Percentiles rank a stretch among this genome's conserved stretches.
These are phyloP conservation scores for Dorcus hopei DNA, from an alignment of 2,888 invertebrate species.

Conservation along the genomic window DNA sequence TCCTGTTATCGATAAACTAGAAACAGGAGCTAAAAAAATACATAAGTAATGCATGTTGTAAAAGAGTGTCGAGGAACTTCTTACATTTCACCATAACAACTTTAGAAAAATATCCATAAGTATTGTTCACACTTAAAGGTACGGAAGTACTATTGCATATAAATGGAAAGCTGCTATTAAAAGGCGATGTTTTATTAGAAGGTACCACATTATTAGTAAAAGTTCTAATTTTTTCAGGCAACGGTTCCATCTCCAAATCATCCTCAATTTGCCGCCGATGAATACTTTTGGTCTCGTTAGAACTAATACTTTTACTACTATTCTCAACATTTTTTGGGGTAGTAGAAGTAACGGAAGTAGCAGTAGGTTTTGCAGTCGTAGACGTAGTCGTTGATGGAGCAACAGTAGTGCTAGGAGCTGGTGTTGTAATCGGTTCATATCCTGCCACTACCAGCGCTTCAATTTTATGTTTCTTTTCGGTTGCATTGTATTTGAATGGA, in stretches of 20 bases:
- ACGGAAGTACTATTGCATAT: conserved; percentile 62
- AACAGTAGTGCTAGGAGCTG: conserved; percentile 41
- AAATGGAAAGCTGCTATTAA: conserved; percentile 45
- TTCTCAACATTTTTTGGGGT: not conserved
- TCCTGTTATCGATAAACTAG: conserved; percentile 67
- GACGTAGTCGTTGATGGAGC: conserved; percentile 36
- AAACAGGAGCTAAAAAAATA: conserved; percentile 66
- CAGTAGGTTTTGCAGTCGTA: conserved; percentile 24
- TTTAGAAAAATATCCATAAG: conserved; percentile 70
- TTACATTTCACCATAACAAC: conserved; percentile 68
- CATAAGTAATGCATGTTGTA: not conserved
- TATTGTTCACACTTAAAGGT: conserved; percentile 62
- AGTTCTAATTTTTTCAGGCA: conserved; percentile 26
- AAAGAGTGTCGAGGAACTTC: conserved; percentile 29
- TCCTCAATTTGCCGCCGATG: too few species aligned
- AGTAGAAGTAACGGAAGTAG: conserved; percentile 22
- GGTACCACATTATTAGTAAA: conserved; percentile 37
- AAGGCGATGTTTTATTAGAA: conserved; percentile 31
- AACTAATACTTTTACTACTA: not conserved
- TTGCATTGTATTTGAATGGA: conserved; percentile 61
- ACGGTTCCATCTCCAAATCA: not conserved
- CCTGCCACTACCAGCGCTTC: conserved; percentile 72
- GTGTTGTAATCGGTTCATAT: conserved; percentile 57
- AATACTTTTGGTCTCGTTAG: too few species aligned
- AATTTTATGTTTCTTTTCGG: conserved; percentile 59